Evolutionary conservation across 2,797 vertebrate genomes (phyloP), one percentile per base, ranked within the genome.

Genomic region (Enteromius thamalakanensis): DNA sequence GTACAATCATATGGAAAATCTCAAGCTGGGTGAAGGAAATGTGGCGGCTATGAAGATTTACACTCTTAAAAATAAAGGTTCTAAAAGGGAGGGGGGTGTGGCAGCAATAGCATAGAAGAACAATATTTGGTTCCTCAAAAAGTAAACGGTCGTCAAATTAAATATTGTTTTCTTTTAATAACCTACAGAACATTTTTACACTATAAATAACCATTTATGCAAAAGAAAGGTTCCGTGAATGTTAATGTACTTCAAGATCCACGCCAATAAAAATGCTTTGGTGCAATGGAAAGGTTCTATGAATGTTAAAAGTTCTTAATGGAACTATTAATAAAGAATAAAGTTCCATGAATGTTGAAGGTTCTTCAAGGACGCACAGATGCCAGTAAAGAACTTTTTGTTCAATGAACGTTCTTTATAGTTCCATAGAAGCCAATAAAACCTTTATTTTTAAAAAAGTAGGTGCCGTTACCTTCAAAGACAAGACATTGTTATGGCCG

Each of bases 381-480:
- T 19, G 15, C 67, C 67, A 68, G 5, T 40, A n/a, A 40, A 40
- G 2, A 47, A 19, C 29, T 0, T 65, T 65, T 32, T 14, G 37
- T 60, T 3, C 9, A 5, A 15, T 29, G 29, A 26, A 23, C 23
- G 23, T 23, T 60, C 40, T 40, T 14, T 5, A 9, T 12, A 29
- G n/a, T 21, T 15, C 5, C 9, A n/a, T 68, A 68, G 11, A 42
- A n/a, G 29, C 42, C 68, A 71, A 17, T 47, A 70, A 26, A 47
- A 19, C 7, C 14, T 64, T 17, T 17, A 17, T 64, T 64, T 32
- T 4, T 45, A 3, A 0, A 14, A 37, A 21, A 6, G 87, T 90
- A 90, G 88, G 90, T 85, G 65, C 84, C 89, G 91, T 93, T 93
- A 92, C 92, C 79, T 80, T 3, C 17, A 65, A 53, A 74, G 9